Percentiles rank a stretch among this genome's conserved stretches.
Conservation (phyloP, 1,140 invertebrate genomes). For the Euwallacea fornicatus region DNA sequence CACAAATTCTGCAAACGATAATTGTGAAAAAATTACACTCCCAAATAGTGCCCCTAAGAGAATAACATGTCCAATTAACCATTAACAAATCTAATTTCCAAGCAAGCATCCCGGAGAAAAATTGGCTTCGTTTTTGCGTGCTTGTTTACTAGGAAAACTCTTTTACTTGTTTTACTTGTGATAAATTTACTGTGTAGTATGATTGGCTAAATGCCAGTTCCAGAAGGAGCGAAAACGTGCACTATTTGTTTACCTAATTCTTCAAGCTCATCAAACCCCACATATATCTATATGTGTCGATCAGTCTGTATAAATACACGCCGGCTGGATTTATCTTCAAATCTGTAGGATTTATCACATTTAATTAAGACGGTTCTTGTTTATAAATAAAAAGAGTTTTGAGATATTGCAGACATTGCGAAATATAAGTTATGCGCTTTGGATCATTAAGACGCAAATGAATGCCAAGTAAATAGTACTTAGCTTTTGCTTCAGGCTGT, state of each 20-base stretch:
- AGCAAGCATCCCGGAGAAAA: no score
- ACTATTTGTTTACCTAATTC: constrained; percentile 32
- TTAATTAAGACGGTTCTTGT: constrained; percentile 7
- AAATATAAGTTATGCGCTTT: no score
- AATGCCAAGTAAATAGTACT: no score
- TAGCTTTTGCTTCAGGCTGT: no score
- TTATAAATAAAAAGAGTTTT: background rate
- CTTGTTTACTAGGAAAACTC: constrained; percentile 4
- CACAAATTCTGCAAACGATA: no score
- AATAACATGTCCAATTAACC: no score
- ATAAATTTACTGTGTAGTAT: constrained; percentile 19
- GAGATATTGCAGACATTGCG: background rate
- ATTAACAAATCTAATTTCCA: no score
- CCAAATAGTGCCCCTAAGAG: no score
- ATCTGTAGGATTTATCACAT: constrained; percentile 19
- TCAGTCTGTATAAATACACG: constrained; percentile 23
- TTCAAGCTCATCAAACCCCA: constrained; percentile 32
- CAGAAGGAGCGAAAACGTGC: constrained; percentile 7
- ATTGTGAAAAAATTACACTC: no score
- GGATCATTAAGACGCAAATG: no score
- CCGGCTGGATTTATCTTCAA: constrained; percentile 15
- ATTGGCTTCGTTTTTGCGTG: background rate
- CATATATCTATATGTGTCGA: constrained; percentile 27
- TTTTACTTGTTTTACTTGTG: constrained; percentile 2
- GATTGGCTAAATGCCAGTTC: constrained; percentile 22